These are phyloP conservation scores for Antedon bifida DNA, from an alignment of 35 echinoderm and acorn worm genomes.

Conservation along the genomic window DNA sequence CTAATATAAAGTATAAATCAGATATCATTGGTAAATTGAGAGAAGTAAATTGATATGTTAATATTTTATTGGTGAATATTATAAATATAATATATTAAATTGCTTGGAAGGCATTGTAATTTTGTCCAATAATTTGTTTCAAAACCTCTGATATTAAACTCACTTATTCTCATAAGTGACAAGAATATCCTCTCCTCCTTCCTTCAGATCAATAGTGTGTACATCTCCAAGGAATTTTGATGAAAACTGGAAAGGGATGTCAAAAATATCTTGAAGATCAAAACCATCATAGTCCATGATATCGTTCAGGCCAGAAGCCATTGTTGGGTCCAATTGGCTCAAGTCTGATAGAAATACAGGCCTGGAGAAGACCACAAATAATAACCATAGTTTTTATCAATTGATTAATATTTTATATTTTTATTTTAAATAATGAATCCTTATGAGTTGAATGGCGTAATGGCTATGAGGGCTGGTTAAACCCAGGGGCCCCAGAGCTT, in stretches of 20 bases:
- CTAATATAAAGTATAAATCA: constrained; percentile 18
- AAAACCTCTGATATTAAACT: too few species aligned
- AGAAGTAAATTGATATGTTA: not conserved
- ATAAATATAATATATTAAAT: too few species aligned
- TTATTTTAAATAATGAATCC: not conserved
- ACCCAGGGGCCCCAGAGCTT: too few species aligned
- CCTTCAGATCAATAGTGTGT: constrained; percentile 37
- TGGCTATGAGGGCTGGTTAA: too few species aligned
- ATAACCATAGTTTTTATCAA: not conserved
- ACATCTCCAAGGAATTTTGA: constrained; percentile 44
- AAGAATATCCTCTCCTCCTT: constrained; percentile 25
- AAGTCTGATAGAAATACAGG: constrained; percentile 55
- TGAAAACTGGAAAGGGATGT: constrained; percentile 39
- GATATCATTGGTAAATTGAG: not conserved
- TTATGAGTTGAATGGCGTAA: too few species aligned
- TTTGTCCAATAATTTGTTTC: too few species aligned
- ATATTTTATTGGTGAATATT: not conserved
- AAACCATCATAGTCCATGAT: constrained; percentile 60
- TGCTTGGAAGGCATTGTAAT: too few species aligned
- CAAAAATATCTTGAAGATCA: constrained; percentile 37
- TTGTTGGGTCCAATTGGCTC: constrained; percentile 56
- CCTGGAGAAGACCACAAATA: constrained; percentile 15
- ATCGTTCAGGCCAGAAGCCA: constrained; percentile 30
- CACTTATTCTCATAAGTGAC: constrained; percentile 77
- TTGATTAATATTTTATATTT: too few species aligned